Evolutionary conservation across 2,888 invertebrate genomes (phyloP).

Genomic region (Ceriagrion tenellum): DNA sequence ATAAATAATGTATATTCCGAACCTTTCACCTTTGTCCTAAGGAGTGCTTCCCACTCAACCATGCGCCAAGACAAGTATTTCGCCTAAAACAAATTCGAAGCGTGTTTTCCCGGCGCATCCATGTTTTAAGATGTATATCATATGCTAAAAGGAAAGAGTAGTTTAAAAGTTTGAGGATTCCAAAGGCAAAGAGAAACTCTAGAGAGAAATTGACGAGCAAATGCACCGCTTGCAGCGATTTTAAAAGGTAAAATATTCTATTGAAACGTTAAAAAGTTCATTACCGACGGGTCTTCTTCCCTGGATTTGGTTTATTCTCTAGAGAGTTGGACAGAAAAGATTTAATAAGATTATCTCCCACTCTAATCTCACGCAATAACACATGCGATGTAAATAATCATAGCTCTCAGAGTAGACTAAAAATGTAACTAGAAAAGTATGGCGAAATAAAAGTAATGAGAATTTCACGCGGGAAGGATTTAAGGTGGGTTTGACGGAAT

Average conservation of each 20-base stretch:
- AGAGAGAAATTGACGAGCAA: background rate
- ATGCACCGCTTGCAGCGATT: background rate
- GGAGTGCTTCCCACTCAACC: background rate
- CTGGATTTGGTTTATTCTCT: too few relatives aligned
- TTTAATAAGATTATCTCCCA: too few relatives aligned
- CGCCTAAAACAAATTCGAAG: slow-evolving; percentile 21
- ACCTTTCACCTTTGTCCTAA: slow-evolving; percentile 32
- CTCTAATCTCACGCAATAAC: too few relatives aligned
- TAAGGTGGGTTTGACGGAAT: too few relatives aligned
- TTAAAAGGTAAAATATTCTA: background rate
- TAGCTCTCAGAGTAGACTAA: too few relatives aligned
- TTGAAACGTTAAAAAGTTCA: background rate
- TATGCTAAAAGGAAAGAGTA: background rate
- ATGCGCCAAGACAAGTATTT: background rate
- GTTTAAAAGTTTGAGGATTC: background rate
- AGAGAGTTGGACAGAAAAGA: too few relatives aligned
- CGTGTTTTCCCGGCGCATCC: background rate
- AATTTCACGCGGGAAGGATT: too few relatives aligned
- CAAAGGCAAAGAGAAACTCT: background rate
- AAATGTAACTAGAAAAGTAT: too few relatives aligned
- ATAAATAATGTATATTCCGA: slow-evolving; percentile 31
- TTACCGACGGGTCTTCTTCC: background rate
- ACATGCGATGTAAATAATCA: too few relatives aligned
- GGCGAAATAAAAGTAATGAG: too few relatives aligned
- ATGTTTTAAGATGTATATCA: background rate